phyloP scores from a whole-genome alignment of 2,797 vertebrate genomes.

The Neostethus bicornis region DNA sequence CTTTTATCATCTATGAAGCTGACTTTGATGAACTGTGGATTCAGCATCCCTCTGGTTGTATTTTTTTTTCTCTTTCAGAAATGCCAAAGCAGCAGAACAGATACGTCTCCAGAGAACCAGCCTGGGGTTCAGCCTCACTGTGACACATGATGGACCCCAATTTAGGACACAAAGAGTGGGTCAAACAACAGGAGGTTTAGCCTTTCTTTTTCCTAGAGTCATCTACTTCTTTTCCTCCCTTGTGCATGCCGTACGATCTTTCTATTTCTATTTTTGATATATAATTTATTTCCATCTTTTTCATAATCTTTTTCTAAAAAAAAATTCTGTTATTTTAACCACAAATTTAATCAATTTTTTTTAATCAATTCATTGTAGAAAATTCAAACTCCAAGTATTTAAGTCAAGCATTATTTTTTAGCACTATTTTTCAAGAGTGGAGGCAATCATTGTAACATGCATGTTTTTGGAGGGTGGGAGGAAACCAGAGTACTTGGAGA shows the following conservation, averaged over 20 bases:
- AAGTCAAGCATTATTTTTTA: background rate
- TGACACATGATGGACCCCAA: slow-evolving; percentile 67
- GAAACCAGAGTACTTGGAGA: too few species aligned
- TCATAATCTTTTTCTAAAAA: too few species aligned
- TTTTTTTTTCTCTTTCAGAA: slow-evolving; percentile 50
- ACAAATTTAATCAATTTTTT: too few species aligned
- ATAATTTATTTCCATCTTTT: slow-evolving; percentile 9
- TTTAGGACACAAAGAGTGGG: slow-evolving; percentile 70
- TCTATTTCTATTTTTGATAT: slow-evolving; percentile 19
- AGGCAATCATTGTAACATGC: too few species aligned
- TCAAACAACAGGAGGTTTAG: slow-evolving; percentile 52
- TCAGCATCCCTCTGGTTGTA: slow-evolving; percentile 32
- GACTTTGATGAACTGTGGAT: slow-evolving; percentile 57
- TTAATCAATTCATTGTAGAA: too few species aligned
- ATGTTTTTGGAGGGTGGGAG: too few species aligned
- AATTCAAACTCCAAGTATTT: background rate
- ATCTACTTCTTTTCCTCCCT: slow-evolving; percentile 36
- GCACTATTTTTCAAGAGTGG: too few species aligned
- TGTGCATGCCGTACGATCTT: slow-evolving; percentile 19
- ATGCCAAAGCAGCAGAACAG: slow-evolving; percentile 53
- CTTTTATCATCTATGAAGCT: slow-evolving; percentile 29
- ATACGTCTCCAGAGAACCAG: slow-evolving; percentile 51
- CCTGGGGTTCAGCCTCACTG: slow-evolving; percentile 41
- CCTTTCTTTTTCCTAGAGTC: slow-evolving; percentile 45
- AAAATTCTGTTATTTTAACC: too few species aligned